Evolutionary conservation across 92 coral and sea anemone species (phyloP).

Genomic region (Palythoa heliodiscus): DNA sequence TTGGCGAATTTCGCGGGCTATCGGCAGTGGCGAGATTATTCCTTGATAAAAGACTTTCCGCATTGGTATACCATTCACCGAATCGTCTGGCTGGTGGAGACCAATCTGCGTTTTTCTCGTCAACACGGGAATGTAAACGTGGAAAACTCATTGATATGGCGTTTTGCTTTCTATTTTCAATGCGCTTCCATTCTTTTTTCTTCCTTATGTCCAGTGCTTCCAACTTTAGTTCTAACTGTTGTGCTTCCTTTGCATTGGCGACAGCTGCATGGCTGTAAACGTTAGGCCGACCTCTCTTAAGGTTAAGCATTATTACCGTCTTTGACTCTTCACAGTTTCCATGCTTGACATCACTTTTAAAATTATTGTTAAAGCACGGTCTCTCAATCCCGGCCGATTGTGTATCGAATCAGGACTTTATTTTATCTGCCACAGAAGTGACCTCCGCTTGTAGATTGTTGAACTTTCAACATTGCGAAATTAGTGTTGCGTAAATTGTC

Average conservation of each 20-base stretch:
- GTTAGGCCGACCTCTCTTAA: not conserved
- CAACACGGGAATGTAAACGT: not conserved
- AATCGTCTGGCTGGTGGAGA: not conserved
- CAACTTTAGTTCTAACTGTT: constrained; percentile 14
- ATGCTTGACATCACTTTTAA: not conserved
- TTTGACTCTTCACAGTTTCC: not conserved
- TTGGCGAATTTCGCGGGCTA: not conserved
- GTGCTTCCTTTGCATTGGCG: constrained; percentile 11
- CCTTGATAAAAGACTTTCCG: not conserved
- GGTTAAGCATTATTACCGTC: not conserved
- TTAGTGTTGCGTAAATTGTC: not conserved
- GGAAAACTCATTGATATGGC: constrained; percentile 5
- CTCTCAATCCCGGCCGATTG: not conserved
- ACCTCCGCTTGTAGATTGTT: not conserved
- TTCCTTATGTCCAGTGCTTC: constrained; percentile 29
- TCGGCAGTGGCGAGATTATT: not conserved
- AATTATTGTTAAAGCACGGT: too few species aligned
- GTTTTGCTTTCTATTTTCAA: not conserved
- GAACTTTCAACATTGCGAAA: constrained; percentile 9
- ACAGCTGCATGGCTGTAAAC: constrained; percentile 18
- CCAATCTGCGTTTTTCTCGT: not conserved
- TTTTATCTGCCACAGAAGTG: not conserved
- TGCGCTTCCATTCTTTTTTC: constrained; percentile 7
- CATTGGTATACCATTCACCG: not conserved
- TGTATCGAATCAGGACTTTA: not conserved